Percentiles rank a stretch among this genome's conserved stretches.
Conservation (phyloP, 2,113 vertebrate genomes). For the Notiomystis cincta region DNA sequence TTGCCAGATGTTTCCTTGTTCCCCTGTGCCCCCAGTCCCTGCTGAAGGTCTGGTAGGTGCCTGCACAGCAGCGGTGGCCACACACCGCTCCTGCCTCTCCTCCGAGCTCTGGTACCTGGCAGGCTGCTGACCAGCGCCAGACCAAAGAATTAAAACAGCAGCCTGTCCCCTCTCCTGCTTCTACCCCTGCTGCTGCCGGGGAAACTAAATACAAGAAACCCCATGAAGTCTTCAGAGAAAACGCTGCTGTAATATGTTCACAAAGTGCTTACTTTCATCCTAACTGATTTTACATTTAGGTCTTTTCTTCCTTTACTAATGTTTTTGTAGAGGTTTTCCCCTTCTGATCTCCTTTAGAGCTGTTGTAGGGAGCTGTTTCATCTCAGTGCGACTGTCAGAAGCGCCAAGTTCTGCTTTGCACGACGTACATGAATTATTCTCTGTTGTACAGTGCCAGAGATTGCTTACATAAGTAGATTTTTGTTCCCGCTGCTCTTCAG, state of each 20-base stretch:
- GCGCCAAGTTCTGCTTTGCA: not conserved
- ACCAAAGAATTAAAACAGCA: not conserved
- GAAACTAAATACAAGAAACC: not conserved
- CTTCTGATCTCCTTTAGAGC: not conserved
- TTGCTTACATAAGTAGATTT: not conserved
- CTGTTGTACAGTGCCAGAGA: not conserved
- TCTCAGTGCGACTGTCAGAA: not conserved
- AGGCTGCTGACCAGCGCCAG: not conserved
- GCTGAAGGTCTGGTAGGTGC: accelerated
- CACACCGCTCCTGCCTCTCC: accelerated
- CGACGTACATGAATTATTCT: not conserved
- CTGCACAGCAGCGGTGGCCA: not conserved
- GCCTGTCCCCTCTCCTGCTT: accelerated
- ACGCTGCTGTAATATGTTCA: not conserved
- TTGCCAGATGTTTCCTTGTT: not conserved
- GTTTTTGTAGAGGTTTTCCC: not conserved
- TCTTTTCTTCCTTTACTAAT: not conserved
- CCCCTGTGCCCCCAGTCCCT: not conserved
- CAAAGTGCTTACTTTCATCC: not conserved
- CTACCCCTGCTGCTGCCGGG: not conserved
- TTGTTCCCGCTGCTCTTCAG: not conserved
- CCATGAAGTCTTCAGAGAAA: not conserved
- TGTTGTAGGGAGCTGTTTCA: not conserved
- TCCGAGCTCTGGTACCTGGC: not conserved
- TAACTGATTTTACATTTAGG: not conserved